Percentiles rank a stretch among this genome's conserved stretches.
These are phyloP conservation scores for Drosophila siamana DNA, from an alignment of 2,888 invertebrate species.

Conservation along the genomic window DNA sequence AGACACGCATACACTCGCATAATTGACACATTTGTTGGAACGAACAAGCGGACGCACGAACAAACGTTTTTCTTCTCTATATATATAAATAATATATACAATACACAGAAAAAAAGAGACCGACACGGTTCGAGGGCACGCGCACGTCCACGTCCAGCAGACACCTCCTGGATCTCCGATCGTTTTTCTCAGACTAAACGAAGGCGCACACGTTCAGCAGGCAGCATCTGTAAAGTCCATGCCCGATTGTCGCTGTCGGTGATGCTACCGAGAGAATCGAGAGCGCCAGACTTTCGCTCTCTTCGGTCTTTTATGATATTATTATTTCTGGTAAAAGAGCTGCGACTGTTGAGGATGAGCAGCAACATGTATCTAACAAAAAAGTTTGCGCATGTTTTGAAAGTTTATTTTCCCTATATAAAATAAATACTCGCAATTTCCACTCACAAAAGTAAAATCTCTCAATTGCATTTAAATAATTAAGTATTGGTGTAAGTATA, in stretches of 20 bases:
- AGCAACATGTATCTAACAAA: slow-evolving; percentile 30
- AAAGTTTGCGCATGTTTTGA: slow-evolving; percentile 51
- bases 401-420: slow-evolving; percentile 52
- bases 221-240: slow-evolving; percentile 60
- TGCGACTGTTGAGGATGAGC: slow-evolving; percentile 16
- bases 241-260: slow-evolving; percentile 27
- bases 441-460: slow-evolving; percentile 46
- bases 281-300: slow-evolving; percentile 8
- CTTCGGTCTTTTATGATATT: slow-evolving; percentile 22
- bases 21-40: slow-evolving; percentile 56
- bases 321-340: slow-evolving; percentile 34
- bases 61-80: slow-evolving; percentile 41
- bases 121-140: slow-evolving; percentile 54
- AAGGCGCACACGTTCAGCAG: slow-evolving; percentile 9
- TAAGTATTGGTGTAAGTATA: slow-evolving; percentile 46
- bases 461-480: slow-evolving; percentile 19
- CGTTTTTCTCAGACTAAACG: slow-evolving; percentile 84
- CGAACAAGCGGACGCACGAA: slow-evolving; percentile 40
- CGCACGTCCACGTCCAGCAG: slow-evolving; percentile 81
- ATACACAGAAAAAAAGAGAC: slow-evolving; percentile 62
- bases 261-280: slow-evolving; percentile 17
- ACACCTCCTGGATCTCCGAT: slow-evolving; percentile 85
- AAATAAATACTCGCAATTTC: slow-evolving; percentile 42
- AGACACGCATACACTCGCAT: slow-evolving; percentile 30
- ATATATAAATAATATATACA: slow-evolving; percentile 77